Base-by-base conservation (phyloP, 1,140 invertebrate species). In the Cotesia chilonis region DNA sequence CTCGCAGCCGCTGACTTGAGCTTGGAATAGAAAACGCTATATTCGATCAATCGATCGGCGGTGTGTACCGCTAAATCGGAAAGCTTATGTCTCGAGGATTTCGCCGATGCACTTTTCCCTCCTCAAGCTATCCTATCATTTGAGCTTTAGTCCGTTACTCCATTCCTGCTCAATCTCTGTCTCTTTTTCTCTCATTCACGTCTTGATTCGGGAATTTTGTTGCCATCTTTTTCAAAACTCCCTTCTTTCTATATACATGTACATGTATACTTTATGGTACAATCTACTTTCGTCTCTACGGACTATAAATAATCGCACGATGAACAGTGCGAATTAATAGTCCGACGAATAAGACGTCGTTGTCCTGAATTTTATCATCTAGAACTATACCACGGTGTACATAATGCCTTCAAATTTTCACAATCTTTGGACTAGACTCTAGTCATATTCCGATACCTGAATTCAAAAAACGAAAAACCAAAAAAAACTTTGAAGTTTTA, bases 301-400 rank as follows among this genome's bases (percentile, higher is more conserved):
- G 61, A 64, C 70, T 71, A 75, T 75, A 75, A 75, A 73, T 75
- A 70, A 75, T 73, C 64, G 68, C 36, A 41, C 63, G 68, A 54
- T 38, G 47, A 72, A 63, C 71, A 71, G 74, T 59, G 52, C 68
- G 68, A 75, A 75, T 75, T 75, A 75, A 75, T 73, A 75, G 71
- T 68, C 68, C 71, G 38, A 68, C 71, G 69, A 75, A 73, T 75
- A 71, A 73, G 74, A 71, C 68, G 66, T 69, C 74, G 55, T 75
- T 73, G 74, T 36, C 65, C 71, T 73, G 68, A 20, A 75, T 71
- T 75, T 75, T 71, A 70, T 72, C 71, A 75, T 74, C 73, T 74
- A 47, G 20, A 10, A 20, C 28, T n/a, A 10, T 2, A 55, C 17
- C 9, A 12, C 54, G 1, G 12, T 17, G 54, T 55, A 20, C 57